Percentiles rank a stretch among this genome's conserved stretches.
Evolutionary conservation across 2,888 invertebrate species (phyloP).

Genomic region (Ichneumon xanthorius): DNA sequence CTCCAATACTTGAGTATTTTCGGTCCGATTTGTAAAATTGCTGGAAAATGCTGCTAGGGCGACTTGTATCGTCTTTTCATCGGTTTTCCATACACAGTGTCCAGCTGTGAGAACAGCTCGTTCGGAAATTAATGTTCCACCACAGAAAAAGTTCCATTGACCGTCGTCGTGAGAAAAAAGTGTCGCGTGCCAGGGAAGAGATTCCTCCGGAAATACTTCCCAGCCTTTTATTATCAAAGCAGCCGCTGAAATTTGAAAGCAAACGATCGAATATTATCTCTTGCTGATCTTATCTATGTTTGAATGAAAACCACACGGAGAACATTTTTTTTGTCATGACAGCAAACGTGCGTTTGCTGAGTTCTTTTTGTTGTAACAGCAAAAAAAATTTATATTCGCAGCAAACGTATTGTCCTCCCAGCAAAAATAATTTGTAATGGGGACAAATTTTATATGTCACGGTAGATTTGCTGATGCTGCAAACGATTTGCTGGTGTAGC

Average conservation of each 20-base stretch:
- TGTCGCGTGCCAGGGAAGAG: constrained; percentile 87
- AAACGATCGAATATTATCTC: neutral
- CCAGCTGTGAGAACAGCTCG: constrained; percentile 85
- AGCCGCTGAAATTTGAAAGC: constrained; percentile 60
- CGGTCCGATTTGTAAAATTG: constrained; percentile 77
- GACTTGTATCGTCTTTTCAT: constrained; percentile 78
- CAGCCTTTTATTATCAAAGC: constrained; percentile 84
- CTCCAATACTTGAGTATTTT: constrained; percentile 79
- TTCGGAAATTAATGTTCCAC: constrained; percentile 86
- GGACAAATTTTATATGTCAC: no score
- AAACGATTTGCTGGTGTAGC: no score
- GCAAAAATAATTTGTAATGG: no score
- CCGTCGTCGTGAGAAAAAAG: constrained; percentile 84
- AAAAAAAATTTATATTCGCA: no score
- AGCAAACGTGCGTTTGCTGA: no score
- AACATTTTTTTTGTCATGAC: no score
- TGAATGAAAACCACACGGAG: neutral
- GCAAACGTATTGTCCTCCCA: no score
- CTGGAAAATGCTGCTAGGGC: constrained; percentile 82
- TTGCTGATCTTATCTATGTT: neutral
- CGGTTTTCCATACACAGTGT: constrained; percentile 84
- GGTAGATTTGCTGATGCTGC: no score
- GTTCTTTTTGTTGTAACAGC: no score
- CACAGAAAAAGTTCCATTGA: constrained; percentile 86
- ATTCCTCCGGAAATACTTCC: constrained; percentile 77